These are phyloP conservation scores for Gisinianus flammeolus DNA, from an alignment of 2,888 invertebrate genomes.

Conservation along the genomic window DNA sequence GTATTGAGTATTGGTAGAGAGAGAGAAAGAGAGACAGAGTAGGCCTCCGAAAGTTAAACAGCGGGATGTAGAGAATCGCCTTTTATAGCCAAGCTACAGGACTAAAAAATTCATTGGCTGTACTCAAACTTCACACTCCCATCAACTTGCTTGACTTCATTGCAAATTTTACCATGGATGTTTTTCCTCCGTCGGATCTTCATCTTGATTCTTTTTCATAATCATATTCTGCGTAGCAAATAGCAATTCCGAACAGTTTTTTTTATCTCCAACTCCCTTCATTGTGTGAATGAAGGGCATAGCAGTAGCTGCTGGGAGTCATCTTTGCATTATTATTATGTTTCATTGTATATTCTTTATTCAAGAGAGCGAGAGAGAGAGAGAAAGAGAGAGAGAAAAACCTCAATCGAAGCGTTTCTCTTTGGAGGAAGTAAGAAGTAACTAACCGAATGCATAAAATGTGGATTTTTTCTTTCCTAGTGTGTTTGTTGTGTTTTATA, in stretches of 20 bases:
- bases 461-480: no score
- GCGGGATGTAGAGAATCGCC: constrained; percentile 27
- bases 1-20: constrained; percentile 26
- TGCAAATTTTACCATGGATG: constrained; percentile 11
- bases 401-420: no score
- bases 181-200: neutral
- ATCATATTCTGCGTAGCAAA: constrained; percentile 10
- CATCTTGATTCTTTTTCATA: neutral
- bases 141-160: neutral
- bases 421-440: no score
- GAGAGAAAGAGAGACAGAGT: no score
- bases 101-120: neutral
- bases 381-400: no score
- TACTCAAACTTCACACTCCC: neutral
- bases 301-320: neutral
- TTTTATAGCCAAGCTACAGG: constrained; percentile 5
- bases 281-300: neutral
- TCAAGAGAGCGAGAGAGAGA: no score
- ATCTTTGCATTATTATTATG: neutral
- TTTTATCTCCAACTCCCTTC: neutral
- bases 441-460: no score
- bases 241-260: neutral
- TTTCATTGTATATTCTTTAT: no score
- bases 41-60: constrained; percentile 21
- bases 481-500: constrained; percentile 3